These are phyloP conservation scores for Chascanopsetta lugubris DNA, from an alignment of 2,113 vertebrate species.

Conservation along the genomic window DNA sequence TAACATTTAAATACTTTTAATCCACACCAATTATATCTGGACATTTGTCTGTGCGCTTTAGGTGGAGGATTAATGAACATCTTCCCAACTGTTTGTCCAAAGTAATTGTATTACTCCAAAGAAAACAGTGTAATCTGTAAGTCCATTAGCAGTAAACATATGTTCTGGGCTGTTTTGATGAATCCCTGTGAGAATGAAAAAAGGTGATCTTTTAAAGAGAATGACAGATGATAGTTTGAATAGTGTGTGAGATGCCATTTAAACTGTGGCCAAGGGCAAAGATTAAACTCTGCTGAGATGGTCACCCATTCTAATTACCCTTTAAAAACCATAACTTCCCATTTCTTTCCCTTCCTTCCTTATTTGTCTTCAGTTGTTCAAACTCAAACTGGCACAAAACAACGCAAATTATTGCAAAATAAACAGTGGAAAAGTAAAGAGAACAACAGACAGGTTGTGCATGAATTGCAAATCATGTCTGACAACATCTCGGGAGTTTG, in stretches of 20 bases:
- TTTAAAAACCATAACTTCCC: not conserved
- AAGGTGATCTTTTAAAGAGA: not conserved
- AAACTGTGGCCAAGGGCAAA: not conserved
- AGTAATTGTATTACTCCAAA: not conserved
- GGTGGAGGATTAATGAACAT: not conserved
- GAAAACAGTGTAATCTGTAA: not conserved
- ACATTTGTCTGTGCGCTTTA: not conserved
- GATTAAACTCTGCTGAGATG: not conserved
- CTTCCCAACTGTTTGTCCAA: not conserved
- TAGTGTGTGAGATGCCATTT: not conserved
- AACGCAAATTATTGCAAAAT: not conserved
- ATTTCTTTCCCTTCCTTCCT: not conserved
- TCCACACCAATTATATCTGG: not conserved
- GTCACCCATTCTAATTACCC: not conserved
- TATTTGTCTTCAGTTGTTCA: not conserved
- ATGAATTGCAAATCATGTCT: not conserved
- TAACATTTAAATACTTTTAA: not conserved
- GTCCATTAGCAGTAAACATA: not conserved
- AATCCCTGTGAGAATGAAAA: not conserved
- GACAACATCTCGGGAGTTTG: constrained; percentile 6
- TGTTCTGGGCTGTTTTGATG: not conserved
- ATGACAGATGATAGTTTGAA: not conserved
- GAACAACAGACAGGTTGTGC: not conserved
- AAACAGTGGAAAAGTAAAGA: not conserved
- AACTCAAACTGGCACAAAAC: not conserved